Conservation (phyloP, 2,797 vertebrate genomes). For the Dallia pectoralis region DNA sequence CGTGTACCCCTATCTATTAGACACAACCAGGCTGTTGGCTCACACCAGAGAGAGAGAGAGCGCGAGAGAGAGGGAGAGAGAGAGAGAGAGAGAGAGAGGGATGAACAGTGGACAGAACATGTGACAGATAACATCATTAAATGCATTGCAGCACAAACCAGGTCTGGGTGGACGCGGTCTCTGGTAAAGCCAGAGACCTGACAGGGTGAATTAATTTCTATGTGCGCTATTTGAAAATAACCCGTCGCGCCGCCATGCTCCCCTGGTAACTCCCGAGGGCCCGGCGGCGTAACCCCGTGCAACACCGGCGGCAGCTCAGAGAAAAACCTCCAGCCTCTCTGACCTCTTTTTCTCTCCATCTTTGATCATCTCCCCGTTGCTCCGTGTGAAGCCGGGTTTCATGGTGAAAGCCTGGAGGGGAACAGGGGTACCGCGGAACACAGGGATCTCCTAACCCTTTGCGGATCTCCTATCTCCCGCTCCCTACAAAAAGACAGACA, state of each 20-base stretch:
- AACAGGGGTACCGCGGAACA: background rate
- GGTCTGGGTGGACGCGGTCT: background rate
- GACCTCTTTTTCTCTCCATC: background rate
- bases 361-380: background rate
- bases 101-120: background rate
- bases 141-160: conserved; percentile 2
- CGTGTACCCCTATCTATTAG: background rate
- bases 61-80: background rate
- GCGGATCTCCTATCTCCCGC: background rate
- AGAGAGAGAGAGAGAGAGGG: background rate
- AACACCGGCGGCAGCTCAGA: background rate
- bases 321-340: background rate
- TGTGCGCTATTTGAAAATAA: background rate
- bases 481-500: background rate
- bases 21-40: background rate
- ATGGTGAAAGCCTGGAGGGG: background rate
- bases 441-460: background rate
- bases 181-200: background rate
- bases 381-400: background rate
- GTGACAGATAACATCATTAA: conserved; percentile 1
- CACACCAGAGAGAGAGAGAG: background rate
- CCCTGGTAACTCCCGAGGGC: background rate
- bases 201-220: background rate
- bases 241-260: background rate
- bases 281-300: background rate